Evolutionary conservation across 2,888 invertebrate genomes (phyloP), one percentile per base, ranked within the genome.

Genomic region (Orgyia antiqua): DNA sequence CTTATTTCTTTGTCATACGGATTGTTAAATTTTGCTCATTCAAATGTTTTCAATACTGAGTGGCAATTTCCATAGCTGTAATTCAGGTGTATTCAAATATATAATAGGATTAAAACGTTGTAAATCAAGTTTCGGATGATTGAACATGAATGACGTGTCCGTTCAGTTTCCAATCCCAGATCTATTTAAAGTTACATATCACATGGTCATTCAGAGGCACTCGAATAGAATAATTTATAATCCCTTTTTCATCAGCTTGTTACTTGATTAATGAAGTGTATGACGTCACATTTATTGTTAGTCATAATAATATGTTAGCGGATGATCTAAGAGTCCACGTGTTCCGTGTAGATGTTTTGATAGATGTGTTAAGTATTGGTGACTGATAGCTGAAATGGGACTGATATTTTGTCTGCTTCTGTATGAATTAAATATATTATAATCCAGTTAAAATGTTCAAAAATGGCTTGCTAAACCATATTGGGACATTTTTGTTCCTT

Each of bases 111-210:
- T 54, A 52, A 48, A 55, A 52, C 53, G 50, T 47, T 53, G 50
- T 56, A 54, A 59, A 55, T 53, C 46, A 54, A 41, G 52, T 53
- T 45, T 21, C 55, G 59, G 53, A 42, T 56, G 58, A 62, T 35
- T 43, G 57, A 50, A 39, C 51, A 36, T 54, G 49, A 63, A 65
- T 64, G 55, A 59, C 54, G 52, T 51, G 51, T 55, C 51, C 51
- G 51, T 50, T 58, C 42, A 41, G 47, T 55, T 57, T 52, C 54
- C 52, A 55, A 53, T 39, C 35, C 50, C 39, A 47, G 15, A 47
- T 44, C 45, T 43, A 58, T 58, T 52, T 52, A 46, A 44, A 53
- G 44, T 58, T 51, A 53, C 49, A 46, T 50, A 49, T 56, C 33
- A 61, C 48, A 45, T 47, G 42, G 31, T 34, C 42, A 60, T 64